These are phyloP conservation scores for Chrysomallon squamiferum DNA, from an alignment of 1,140 invertebrate species.

Conservation along the genomic window DNA sequence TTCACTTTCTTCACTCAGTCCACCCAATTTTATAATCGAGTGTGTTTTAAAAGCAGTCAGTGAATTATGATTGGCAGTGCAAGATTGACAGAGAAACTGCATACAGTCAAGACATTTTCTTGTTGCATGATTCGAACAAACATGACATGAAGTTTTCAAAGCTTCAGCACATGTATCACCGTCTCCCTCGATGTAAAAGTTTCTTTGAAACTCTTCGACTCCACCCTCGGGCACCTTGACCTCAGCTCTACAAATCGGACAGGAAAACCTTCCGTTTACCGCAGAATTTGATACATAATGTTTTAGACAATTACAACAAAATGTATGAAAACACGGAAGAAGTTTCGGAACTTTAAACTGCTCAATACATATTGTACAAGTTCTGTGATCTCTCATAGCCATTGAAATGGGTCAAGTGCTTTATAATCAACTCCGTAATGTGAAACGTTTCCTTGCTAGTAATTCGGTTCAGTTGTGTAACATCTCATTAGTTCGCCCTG, in stretches of 20 bases:
- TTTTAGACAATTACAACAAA: conserved; percentile 7
- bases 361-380: conserved; percentile 11
- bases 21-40: conserved; percentile 1
- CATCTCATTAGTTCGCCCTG: no score
- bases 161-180: background rate
- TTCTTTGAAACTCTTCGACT: conserved; percentile 7
- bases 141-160: background rate
- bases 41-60: conserved; percentile 5
- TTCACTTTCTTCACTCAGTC: background rate
- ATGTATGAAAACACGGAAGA: conserved; percentile 16
- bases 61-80: conserved; percentile 6
- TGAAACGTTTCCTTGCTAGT: no score
- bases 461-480: no score
- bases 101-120: conserved; percentile 12
- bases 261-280: background rate
- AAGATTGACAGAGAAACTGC: conserved; percentile 9
- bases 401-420: no score
- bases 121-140: background rate
- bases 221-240: conserved; percentile 9
- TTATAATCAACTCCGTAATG: no score
- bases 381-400: background rate
- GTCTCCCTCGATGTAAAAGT: conserved; percentile 15
- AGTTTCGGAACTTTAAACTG: conserved; percentile 6
- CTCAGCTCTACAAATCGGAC: conserved; percentile 8
- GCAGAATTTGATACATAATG: background rate